Conservation (phyloP, 2,113 vertebrate genomes). For the Columbina picui region DNA sequence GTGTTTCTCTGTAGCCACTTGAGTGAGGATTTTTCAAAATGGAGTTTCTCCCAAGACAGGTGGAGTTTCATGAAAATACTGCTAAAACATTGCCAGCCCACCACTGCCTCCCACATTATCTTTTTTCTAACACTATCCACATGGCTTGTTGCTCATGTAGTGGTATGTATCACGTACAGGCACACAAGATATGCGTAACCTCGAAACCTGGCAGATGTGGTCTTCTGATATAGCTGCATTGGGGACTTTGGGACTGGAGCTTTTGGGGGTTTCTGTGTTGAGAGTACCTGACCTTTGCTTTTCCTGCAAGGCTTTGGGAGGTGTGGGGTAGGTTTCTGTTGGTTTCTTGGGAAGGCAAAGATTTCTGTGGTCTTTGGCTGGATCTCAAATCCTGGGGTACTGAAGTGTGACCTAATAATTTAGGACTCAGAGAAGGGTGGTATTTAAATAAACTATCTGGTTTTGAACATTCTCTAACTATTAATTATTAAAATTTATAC, state of each 20-base stretch:
- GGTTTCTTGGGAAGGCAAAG: constrained; percentile 26
- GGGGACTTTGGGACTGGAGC: not conserved
- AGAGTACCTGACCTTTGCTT: not conserved
- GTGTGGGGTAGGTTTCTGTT: not conserved
- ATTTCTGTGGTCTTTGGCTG: constrained; percentile 57
- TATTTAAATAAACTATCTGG: constrained; percentile 59
- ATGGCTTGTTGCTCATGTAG: not conserved
- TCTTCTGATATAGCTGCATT: not conserved
- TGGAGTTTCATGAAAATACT: not conserved
- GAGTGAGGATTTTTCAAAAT: not conserved
- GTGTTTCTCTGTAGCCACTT: not conserved
- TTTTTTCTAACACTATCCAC: not conserved
- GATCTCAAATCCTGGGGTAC: constrained; percentile 50
- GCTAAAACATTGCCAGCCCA: not conserved
- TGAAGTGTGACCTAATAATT: constrained; percentile 61
- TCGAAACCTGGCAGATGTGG: not conserved
- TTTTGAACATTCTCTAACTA: constrained; percentile 35
- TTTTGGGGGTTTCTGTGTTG: not conserved
- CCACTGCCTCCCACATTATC: not conserved
- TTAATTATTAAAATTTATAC: constrained; percentile 57
- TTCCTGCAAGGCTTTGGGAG: not conserved
- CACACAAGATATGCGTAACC: not conserved
- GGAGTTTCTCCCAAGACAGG: not conserved
- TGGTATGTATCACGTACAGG: rapidly evolving
- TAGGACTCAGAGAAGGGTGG: constrained; percentile 11